Percentiles rank a stretch among this genome's conserved stretches.
Conservation (phyloP, 2,797 vertebrate genomes). For the Lagodon rhomboides region DNA sequence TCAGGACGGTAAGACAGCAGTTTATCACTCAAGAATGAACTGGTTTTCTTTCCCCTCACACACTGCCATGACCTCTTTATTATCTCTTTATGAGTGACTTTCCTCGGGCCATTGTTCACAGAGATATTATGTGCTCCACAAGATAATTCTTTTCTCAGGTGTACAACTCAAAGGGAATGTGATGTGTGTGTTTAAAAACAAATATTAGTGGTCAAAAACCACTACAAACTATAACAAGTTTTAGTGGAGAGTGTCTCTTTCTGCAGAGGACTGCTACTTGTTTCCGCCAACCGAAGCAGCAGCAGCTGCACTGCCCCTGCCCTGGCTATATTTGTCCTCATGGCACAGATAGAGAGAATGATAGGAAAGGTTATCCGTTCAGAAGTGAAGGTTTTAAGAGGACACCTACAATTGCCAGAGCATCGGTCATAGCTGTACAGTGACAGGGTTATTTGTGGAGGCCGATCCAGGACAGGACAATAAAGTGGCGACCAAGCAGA, state of each 20-base stretch:
- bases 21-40: not conserved
- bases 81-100: not conserved
- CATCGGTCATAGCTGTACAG: conserved; percentile 68
- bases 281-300: conserved; percentile 43
- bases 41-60: not conserved
- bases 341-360: conserved; percentile 71
- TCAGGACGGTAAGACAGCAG: conserved; percentile 91
- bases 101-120: not conserved
- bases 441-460: conserved; percentile 75
- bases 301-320: conserved; percentile 59
- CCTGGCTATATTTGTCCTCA: conserved; percentile 77
- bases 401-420: conserved; percentile 69
- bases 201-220: conserved; percentile 18
- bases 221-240: conserved; percentile 3
- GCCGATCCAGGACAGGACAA: conserved; percentile 55
- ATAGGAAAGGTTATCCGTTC: conserved; percentile 73
- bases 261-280: conserved; percentile 32
- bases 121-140: not conserved
- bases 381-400: conserved; percentile 74
- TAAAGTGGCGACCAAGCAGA: conserved; percentile 44
- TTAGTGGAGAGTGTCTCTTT: conserved; percentile 23
- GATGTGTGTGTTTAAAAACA: not conserved
- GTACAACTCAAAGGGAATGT: conserved; percentile 7
- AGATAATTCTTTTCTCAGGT: not conserved
- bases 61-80: not conserved